phyloP scores from a whole-genome alignment of 1,140 invertebrate species.

The Orchestia grillus region DNA sequence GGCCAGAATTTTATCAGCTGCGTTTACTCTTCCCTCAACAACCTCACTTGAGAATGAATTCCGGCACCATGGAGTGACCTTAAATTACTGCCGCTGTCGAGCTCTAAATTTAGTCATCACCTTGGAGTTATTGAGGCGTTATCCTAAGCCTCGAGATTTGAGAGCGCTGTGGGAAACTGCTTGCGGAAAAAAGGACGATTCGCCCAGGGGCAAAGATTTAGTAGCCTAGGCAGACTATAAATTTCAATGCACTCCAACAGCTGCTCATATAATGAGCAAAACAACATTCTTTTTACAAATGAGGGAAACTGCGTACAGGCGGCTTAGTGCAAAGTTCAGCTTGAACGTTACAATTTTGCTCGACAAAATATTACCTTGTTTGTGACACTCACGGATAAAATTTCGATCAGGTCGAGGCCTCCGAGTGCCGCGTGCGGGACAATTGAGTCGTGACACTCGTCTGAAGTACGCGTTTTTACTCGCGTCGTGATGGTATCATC shows the following conservation, averaged over 20 bases:
- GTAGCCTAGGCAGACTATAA: no score
- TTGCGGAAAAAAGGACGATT: no score
- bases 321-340: neutral
- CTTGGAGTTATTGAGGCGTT: neutral
- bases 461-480: neutral
- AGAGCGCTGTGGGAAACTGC: neutral
- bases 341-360: no score
- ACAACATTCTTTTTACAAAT: neutral
- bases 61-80: neutral
- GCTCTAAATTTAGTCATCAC: neutral
- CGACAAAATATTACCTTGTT: neutral
- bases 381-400: neutral
- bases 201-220: no score
- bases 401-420: neutral
- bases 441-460: neutral
- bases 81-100: neutral
- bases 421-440: neutral
- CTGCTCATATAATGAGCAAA: neutral
- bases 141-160: neutral
- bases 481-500: neutral
- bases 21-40: neutral
- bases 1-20: conserved; percentile 23
- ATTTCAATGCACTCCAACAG: neutral
- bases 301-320: neutral
- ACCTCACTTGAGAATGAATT: conserved; percentile 8